Evolutionary conservation across 53 echinoderm and acorn worm genomes (phyloP).

Genomic region (Echinometra lucunter): DNA sequence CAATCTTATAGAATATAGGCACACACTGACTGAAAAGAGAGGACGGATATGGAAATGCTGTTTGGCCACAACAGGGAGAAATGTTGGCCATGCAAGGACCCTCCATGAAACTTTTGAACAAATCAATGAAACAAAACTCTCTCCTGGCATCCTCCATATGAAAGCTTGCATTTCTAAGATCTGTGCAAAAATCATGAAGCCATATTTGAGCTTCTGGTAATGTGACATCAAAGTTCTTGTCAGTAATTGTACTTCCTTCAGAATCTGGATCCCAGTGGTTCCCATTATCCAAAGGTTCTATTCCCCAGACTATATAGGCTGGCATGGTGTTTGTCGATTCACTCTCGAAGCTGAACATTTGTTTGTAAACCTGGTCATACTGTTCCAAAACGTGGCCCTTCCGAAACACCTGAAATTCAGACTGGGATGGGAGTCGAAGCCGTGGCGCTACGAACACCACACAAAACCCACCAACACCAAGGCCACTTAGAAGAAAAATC

Average conservation of each 20-base stretch:
- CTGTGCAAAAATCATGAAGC: constrained; percentile 74
- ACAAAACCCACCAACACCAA: constrained; percentile 68
- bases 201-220: constrained; percentile 73
- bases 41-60: constrained; percentile 71
- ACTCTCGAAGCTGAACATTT: constrained; percentile 70
- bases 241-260: constrained; percentile 54
- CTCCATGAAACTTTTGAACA: constrained; percentile 70
- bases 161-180: constrained; percentile 66
- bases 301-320: constrained; percentile 69
- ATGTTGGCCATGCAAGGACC: constrained; percentile 39
- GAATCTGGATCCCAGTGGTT: constrained; percentile 77
- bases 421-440: constrained; percentile 65
- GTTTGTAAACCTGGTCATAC: constrained; percentile 74
- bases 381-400: constrained; percentile 70
- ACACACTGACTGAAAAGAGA: constrained; percentile 69
- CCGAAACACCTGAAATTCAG: constrained; percentile 74
- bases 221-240: constrained; percentile 64
- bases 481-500: constrained; percentile 69
- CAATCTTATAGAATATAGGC: not conserved
- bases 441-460: constrained; percentile 72
- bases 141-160: not conserved
- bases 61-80: constrained; percentile 72
- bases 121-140: constrained; percentile 82
- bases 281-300: constrained; percentile 65
- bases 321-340: constrained; percentile 38